Conservation (phyloP, 1,140 invertebrate species). For the Drosophila sproati region DNA sequence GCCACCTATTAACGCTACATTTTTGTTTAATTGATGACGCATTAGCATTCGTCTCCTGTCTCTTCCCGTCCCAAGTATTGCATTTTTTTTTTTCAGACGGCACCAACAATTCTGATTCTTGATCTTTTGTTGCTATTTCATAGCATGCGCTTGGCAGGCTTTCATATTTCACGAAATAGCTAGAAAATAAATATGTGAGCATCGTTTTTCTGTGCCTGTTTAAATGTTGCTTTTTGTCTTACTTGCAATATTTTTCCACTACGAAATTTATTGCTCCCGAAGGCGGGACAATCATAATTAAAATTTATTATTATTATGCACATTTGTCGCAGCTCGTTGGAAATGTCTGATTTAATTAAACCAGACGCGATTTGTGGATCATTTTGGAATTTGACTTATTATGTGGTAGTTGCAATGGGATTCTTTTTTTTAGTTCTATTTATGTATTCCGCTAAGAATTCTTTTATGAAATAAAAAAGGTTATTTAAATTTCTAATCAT, state of each 20-base stretch:
- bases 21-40: conserved; percentile 81
- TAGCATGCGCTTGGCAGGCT: conserved; percentile 45
- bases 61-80: conserved; percentile 21
- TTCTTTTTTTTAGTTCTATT: not conserved
- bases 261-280: conserved; percentile 71
- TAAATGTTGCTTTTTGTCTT: conserved; percentile 19
- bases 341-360: conserved; percentile 29
- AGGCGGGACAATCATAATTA: conserved; percentile 75
- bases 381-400: conserved; percentile 8
- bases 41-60: conserved; percentile 31
- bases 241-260: conserved; percentile 54
- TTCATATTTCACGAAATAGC: conserved; percentile 47
- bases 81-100: conserved; percentile 77
- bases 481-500: not conserved
- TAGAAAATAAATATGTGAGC: conserved; percentile 35
- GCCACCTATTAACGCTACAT: conserved; percentile 70
- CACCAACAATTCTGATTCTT: conserved; percentile 69
- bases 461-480: not conserved
- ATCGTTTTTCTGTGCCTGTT: conserved; percentile 20
- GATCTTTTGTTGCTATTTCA: conserved; percentile 48
- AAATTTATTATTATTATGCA: conserved; percentile 69
- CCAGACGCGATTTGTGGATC: conserved; percentile 5
- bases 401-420: conserved; percentile 6
- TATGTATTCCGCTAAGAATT: conserved; percentile 1
- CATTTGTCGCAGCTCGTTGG: conserved; percentile 61